Conservation (phyloP, 2,888 invertebrate species). For the Drosophila cognata region DNA sequence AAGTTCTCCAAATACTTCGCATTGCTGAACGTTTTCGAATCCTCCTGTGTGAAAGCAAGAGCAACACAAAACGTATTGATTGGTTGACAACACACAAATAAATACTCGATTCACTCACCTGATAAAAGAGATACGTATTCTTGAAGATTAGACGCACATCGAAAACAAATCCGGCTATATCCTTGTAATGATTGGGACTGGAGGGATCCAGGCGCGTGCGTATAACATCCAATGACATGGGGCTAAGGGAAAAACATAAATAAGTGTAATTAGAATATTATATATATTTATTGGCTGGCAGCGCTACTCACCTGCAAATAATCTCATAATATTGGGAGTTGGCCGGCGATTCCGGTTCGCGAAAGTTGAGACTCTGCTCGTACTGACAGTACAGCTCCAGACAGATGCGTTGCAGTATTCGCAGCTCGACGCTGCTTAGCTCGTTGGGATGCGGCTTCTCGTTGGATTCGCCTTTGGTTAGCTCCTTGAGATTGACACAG, state of each 20-base stretch:
- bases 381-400: constrained; percentile 96
- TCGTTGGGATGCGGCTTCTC: constrained; percentile 84
- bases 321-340: constrained; percentile 85
- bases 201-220: constrained; percentile 92
- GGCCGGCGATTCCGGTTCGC: constrained; percentile 93
- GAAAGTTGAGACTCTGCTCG: constrained; percentile 94
- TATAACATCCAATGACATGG: constrained; percentile 94
- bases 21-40: constrained; percentile 91
- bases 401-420: constrained; percentile 92
- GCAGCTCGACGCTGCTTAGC: constrained; percentile 88
- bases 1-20: constrained; percentile 93
- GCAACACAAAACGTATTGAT: constrained; percentile 38
- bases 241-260: constrained; percentile 83
- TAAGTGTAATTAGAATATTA: not conserved
- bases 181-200: constrained; percentile 90
- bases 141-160: constrained; percentile 94
- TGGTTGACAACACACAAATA: not conserved
- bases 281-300: not conserved
- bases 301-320: constrained; percentile 80
- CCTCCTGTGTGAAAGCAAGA: constrained; percentile 86
- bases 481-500: constrained; percentile 92
- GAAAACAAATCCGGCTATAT: constrained; percentile 90
- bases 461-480: constrained; percentile 81
- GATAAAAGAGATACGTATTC: constrained; percentile 94
- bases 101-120: constrained; percentile 86